A percentile compares a stretch with the other conserved stretches of the same genome.
phyloP scores from a whole-genome alignment of 2,113 vertebrate species.

The Climacteris rufus region DNA sequence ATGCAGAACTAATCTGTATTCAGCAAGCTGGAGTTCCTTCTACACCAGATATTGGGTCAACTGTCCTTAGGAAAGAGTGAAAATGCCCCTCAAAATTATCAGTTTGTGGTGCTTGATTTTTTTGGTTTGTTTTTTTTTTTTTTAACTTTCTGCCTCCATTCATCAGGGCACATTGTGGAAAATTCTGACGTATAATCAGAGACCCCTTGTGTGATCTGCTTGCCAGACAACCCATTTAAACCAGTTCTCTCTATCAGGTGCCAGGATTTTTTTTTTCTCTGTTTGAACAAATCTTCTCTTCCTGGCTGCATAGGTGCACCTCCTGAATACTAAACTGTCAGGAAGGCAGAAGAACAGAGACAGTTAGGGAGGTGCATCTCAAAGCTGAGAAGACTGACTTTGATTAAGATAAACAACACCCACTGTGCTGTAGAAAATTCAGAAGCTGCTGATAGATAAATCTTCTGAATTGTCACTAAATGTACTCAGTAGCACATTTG shows the following conservation, averaged over 20 bases:
- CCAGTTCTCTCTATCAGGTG: neutral
- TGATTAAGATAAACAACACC: neutral
- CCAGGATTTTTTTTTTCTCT: neutral
- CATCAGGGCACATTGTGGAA: neutral
- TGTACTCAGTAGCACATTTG: neutral
- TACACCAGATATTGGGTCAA: neutral
- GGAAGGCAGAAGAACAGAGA: neutral
- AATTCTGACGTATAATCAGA: neutral
- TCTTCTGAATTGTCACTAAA: neutral
- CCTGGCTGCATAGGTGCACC: neutral
- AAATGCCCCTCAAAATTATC: neutral
- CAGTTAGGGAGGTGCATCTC: neutral
- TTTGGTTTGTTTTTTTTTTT: neutral
- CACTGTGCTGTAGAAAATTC: neutral
- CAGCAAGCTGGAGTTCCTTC: neutral
- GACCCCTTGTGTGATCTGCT: neutral
- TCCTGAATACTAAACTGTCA: slow-evolving; percentile 1
- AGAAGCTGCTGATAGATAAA: neutral
- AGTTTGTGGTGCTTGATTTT: neutral
- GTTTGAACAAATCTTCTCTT: neutral
- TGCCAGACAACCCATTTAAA: neutral
- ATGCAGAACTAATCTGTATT: neutral
- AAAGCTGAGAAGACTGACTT: neutral
- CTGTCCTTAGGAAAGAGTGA: neutral
- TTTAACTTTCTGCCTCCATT: neutral